phyloP scores from a whole-genome alignment of 2,113 vertebrate genomes.

The Macquaria ambigua region DNA sequence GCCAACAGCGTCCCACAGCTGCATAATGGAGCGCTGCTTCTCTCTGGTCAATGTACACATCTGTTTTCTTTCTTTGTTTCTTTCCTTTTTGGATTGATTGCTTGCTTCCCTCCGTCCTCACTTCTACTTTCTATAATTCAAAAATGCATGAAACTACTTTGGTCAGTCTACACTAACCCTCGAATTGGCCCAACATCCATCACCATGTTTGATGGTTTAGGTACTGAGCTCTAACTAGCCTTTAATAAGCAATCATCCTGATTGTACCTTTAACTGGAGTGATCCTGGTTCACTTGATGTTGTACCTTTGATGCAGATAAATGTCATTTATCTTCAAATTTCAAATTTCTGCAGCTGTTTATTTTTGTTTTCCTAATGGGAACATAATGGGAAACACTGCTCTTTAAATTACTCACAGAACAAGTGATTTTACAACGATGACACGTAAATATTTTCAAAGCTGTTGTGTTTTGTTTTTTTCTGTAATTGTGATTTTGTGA shows the following conservation, averaged over 20 bases:
- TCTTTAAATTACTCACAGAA: background rate
- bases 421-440: background rate
- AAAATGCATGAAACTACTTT: background rate
- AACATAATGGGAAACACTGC: background rate
- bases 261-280: background rate
- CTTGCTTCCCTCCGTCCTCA: background rate
- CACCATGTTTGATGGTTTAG: background rate
- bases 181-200: background rate
- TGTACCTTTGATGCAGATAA: background rate
- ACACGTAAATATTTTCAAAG: background rate
- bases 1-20: conserved; percentile 37
- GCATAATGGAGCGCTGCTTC: conserved; percentile 15
- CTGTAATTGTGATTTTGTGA: background rate
- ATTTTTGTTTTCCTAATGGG: background rate
- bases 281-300: background rate
- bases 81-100: conserved; percentile 1
- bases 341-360: background rate
- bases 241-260: background rate
- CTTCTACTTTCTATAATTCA: background rate
- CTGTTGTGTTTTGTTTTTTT: too few species aligned
- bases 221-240: background rate
- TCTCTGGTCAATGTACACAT: conserved; percentile 1
- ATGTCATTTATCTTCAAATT: background rate
- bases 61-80: conserved; percentile 8
- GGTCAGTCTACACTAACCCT: background rate